These are phyloP conservation scores for Myotis vivesi DNA, from an alignment of 2,797 vertebrate genomes.

Conservation along the genomic window DNA sequence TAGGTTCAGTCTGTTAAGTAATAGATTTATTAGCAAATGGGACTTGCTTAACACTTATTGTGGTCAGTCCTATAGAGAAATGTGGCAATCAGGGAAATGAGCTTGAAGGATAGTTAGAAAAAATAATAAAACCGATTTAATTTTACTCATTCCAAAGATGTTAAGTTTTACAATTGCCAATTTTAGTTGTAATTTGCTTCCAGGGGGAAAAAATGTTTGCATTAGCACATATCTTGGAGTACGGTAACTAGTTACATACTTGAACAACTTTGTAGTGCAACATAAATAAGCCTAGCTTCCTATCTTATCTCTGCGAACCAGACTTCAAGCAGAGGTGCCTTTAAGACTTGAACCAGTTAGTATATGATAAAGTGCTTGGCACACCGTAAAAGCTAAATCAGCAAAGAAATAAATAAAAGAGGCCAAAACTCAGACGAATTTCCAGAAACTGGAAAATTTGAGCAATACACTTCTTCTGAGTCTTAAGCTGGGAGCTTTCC, in stretches of 20 bases:
- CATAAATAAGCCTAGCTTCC: conserved; percentile 15
- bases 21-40: conserved; percentile 45
- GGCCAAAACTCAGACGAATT: background rate
- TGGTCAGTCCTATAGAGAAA: background rate
- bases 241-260: background rate
- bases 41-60: conserved; percentile 47
- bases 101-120: conserved; percentile 41
- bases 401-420: conserved; percentile 7
- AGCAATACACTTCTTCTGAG: background rate
- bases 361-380: background rate
- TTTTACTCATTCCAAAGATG: conserved; percentile 14
- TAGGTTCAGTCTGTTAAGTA: conserved; percentile 32
- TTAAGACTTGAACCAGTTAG: background rate
- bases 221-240: background rate
- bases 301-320: conserved; percentile 69
- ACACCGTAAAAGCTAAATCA: background rate
- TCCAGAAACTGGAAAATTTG: conserved; percentile 25
- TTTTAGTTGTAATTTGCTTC: conserved; percentile 24
- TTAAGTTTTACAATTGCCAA: background rate
- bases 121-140: background rate
- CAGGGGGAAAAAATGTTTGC: background rate
- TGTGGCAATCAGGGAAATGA: conserved; percentile 46
- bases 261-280: background rate
- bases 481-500: background rate
- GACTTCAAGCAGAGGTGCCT: background rate